Percentiles rank a stretch among this genome's conserved stretches.
Conservation (phyloP, 2,888 invertebrate genomes). For the Ecdyonurus torrentis region DNA sequence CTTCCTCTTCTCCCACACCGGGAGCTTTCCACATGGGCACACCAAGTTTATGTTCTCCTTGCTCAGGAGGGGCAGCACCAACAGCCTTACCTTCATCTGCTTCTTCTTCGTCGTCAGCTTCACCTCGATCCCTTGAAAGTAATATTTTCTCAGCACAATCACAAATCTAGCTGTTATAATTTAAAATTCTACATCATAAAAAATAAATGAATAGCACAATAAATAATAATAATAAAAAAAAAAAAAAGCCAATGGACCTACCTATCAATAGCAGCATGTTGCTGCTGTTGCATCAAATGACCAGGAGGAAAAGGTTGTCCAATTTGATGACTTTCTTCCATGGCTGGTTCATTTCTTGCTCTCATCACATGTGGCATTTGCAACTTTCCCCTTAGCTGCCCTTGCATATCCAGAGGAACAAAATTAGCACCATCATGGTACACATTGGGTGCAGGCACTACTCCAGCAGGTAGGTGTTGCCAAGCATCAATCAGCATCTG, state of each 20-base stretch:
- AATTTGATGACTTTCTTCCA: not conserved
- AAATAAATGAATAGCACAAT: too few relatives aligned
- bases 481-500: not conserved
- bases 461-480: slow-evolving; percentile 9
- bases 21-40: not conserved
- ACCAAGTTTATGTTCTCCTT: not conserved
- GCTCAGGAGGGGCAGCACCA: not conserved
- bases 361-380: not conserved
- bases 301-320: not conserved
- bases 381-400: not conserved
- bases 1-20: not conserved
- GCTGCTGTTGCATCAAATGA: not conserved
- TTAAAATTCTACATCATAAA: too few relatives aligned
- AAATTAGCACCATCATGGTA: not conserved
- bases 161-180: too few relatives aligned
- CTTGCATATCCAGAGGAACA: not conserved
- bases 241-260: too few relatives aligned
- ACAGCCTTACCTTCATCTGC: not conserved
- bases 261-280: too few relatives aligned
- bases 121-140: too few relatives aligned
- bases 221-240: too few relatives aligned
- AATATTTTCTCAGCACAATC: too few relatives aligned
- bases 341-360: not conserved
- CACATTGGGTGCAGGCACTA: slow-evolving; percentile 10
- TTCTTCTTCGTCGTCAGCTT: not conserved